A percentile compares a stretch with the other conserved stretches of the same genome.
Evolutionary conservation across 2,888 invertebrate genomes (phyloP).

Genomic region (Ganaspis brasiliensis): DNA sequence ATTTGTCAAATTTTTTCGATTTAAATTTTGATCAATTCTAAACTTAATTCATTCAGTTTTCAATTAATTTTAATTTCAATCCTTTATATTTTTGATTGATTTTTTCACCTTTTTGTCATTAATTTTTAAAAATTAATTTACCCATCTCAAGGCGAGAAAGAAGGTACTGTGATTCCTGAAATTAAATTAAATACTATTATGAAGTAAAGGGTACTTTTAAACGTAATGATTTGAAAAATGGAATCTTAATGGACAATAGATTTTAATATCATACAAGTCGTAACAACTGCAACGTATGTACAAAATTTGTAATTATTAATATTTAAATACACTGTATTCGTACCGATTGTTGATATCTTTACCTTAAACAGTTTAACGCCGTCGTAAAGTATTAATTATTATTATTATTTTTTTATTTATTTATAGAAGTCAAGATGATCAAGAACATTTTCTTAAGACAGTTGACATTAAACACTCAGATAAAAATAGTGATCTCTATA

Average conservation of each 20-base stretch:
- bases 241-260: slow-evolving; percentile 22
- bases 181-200: background rate
- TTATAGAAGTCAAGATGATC: slow-evolving; percentile 44
- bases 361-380: slow-evolving; percentile 28
- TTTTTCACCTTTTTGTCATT: too few species aligned
- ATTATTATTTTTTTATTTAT: slow-evolving; percentile 19
- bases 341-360: slow-evolving; percentile 10
- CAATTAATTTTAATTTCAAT: too few species aligned
- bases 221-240: background rate
- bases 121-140: too few species aligned
- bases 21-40: too few species aligned
- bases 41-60: too few species aligned
- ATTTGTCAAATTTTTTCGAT: too few species aligned
- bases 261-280: slow-evolving; percentile 53
- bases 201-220: background rate
- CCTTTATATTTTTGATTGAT: too few species aligned
- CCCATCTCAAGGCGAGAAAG: too few species aligned
- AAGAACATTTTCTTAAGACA: slow-evolving; percentile 59
- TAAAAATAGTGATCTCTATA: slow-evolving; percentile 70
- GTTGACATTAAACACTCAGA: slow-evolving; percentile 59
- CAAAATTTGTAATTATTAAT: slow-evolving; percentile 76
- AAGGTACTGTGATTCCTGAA: too few species aligned
- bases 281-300: slow-evolving; percentile 75
- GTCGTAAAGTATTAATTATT: slow-evolving; percentile 46
- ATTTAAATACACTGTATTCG: slow-evolving; percentile 69